Base-by-base conservation (phyloP, 1,140 invertebrate genomes). In the Microplitis demolitor region DNA sequence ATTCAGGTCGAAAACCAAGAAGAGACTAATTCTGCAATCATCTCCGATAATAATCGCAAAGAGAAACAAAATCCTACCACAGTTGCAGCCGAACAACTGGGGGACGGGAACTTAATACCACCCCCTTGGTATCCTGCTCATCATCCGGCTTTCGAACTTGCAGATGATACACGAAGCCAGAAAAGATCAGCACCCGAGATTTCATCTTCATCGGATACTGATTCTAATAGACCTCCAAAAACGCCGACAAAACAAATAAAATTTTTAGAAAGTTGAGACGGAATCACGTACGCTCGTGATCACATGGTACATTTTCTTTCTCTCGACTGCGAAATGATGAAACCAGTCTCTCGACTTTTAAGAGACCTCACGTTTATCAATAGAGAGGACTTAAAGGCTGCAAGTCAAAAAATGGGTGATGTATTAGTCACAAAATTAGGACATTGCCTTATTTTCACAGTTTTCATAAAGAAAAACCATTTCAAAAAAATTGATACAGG, bases 231-330 rank as follows among this genome's bases (percentile, higher is more conserved):
- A 24, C 24, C 24, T 56, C 53, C 53, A 9, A 14, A 16, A 16
- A 0, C 1, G 2, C 11, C 16, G 2, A 0, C 2, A 24, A 24
- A 24, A 24, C 24, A 24, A 24, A 24, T 9, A 13, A 34, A 24
- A 24, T 4, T 34, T 34, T 11, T 31, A 4, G 4, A 13, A 1
- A 60, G 14, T 1, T 4, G 51, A 33, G 66, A 67, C 5, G 50
- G 66, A 33, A 16, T 67, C 8, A 67, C 66, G 4, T 67, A 34
- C n/a, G n/a, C 16, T 13, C 14, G 66, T 4, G 50, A 53, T 6
- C 53, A 67, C n/a, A 53, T 67, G 3, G 66, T 51, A 4, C 66
- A 67, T 34, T 67, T 67, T 11, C 51, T 67, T 11, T 31, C 50
- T 4, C 4, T 51, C 0, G 24, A 67, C 31, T 51, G 45, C 8